A percentile compares a stretch with the other conserved stretches of the same genome.
Evolutionary conservation across 2,888 invertebrate genomes (phyloP).

Genomic region (Lasioglossum villosulum): DNA sequence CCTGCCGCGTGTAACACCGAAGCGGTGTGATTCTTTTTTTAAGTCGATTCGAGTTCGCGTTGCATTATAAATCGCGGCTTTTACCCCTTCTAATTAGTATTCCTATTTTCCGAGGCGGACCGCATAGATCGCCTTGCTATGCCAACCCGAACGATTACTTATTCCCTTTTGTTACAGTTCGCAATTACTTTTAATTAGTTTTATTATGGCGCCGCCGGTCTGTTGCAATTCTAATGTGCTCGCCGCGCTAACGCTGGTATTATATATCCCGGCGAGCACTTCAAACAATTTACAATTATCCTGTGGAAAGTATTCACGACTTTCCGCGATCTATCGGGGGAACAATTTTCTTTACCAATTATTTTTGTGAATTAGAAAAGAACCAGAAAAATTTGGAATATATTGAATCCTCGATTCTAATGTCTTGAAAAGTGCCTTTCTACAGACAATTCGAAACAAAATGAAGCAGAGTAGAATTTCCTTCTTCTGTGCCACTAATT

Average conservation of each 20-base stretch:
- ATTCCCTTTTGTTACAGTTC: conserved; percentile 29
- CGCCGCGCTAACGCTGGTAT: not conserved
- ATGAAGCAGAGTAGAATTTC: too few relatives aligned
- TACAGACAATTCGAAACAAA: too few relatives aligned
- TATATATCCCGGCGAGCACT: not conserved
- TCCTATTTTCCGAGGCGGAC: not conserved
- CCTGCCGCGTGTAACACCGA: not conserved
- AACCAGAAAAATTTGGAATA: too few relatives aligned
- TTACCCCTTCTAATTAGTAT: conserved; percentile 1
- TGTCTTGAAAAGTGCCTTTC: too few relatives aligned
- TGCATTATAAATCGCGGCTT: not conserved
- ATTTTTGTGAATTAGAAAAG: too few relatives aligned
- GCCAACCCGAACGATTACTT: not conserved
- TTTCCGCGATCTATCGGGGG: not conserved
- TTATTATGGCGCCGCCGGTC: not conserved
- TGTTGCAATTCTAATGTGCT: not conserved
- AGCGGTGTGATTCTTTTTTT: not conserved
- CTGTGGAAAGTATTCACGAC: not conserved
- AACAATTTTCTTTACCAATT: not conserved
- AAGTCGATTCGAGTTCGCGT: not conserved
- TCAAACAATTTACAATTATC: not conserved
- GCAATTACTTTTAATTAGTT: conserved; percentile 45
- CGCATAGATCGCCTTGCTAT: not conserved
- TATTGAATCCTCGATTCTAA: too few relatives aligned
- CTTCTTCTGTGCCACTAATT: too few relatives aligned